A percentile compares a stretch with the other conserved stretches of the same genome.
These are phyloP conservation scores for Hylaea fasciaria DNA, from an alignment of 2,888 invertebrate genomes.

Conservation along the genomic window DNA sequence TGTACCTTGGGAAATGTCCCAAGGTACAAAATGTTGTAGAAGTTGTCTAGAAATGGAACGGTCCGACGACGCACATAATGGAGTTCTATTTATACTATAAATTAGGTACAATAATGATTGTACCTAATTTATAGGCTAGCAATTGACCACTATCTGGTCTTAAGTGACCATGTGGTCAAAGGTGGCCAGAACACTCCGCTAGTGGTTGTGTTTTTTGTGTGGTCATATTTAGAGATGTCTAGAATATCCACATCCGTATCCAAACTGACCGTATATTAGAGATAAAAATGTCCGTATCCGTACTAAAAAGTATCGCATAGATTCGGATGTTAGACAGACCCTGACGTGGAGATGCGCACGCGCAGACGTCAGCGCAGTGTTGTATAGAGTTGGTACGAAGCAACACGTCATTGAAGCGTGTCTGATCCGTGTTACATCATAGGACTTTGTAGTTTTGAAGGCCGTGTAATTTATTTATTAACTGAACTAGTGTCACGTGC, in stretches of 20 bases:
- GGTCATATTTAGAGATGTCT: neutral
- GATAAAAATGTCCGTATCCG: neutral
- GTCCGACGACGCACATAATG: slow-evolving; percentile 30
- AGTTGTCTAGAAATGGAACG: slow-evolving; percentile 21
- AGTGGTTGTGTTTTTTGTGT: neutral
- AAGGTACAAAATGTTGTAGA: too few species aligned
- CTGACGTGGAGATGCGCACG: slow-evolving; percentile 20
- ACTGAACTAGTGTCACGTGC: neutral
- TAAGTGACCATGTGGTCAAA: too few species aligned
- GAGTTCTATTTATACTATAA: slow-evolving; percentile 32
- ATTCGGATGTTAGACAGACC: too few species aligned
- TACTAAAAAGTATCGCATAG: too few species aligned
- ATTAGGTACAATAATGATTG: too few species aligned
- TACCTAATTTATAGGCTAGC: too few species aligned
- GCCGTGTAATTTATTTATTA: slow-evolving; percentile 13
- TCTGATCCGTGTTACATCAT: slow-evolving; percentile 13
- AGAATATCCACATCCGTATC: too few species aligned
- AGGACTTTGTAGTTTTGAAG: slow-evolving; percentile 16
- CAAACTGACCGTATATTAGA: too few species aligned
- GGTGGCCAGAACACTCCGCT: too few species aligned
- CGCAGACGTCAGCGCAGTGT: slow-evolving; percentile 26
- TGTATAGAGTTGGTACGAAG: slow-evolving; percentile 11
- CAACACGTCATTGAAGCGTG: slow-evolving; percentile 26
- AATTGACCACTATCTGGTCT: neutral
- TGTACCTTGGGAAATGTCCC: too few species aligned